Evolutionary conservation across 2,888 invertebrate species (phyloP).

Genomic region (Pegoplata infirma): DNA sequence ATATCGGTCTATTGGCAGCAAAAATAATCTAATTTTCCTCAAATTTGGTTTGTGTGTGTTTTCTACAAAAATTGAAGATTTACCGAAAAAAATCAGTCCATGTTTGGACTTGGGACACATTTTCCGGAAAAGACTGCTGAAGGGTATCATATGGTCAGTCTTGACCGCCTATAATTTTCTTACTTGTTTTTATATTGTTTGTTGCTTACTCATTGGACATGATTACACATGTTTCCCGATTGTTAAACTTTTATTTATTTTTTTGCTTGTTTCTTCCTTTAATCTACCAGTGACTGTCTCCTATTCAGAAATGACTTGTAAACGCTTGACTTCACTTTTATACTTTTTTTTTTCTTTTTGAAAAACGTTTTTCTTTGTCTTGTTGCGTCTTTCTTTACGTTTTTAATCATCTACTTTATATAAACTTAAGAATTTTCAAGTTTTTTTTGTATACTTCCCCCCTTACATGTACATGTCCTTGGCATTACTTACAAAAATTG

Average conservation of each 20-base stretch:
- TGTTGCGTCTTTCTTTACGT: not conserved
- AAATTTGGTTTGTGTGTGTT: too few species aligned
- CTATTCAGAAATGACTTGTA: constrained; percentile 52
- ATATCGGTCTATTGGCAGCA: too few species aligned
- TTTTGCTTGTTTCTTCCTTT: constrained; percentile 12
- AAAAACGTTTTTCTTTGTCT: constrained; percentile 22
- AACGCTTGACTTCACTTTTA: constrained; percentile 50
- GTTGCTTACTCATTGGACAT: constrained; percentile 61
- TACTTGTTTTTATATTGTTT: too few species aligned
- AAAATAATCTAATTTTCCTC: too few species aligned
- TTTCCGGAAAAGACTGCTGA: too few species aligned
- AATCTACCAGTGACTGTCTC: constrained; percentile 41
- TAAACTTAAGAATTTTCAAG: constrained; percentile 20
- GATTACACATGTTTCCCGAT: constrained; percentile 62
- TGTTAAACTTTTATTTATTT: constrained; percentile 48
- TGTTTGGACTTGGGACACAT: too few species aligned
- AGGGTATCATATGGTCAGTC: too few species aligned
- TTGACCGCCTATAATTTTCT: too few species aligned
- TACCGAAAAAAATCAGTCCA: too few species aligned
- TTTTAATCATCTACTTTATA: constrained; percentile 28
- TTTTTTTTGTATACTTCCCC: constrained; percentile 18
- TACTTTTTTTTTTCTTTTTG: constrained; percentile 25
- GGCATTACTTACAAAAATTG: constrained; percentile 54
- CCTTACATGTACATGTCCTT: constrained; percentile 46
- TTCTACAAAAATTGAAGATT: too few species aligned